phyloP scores from a whole-genome alignment of 30 jellyfish, hydroid and myxozoan species.

The Cassiopea andromeda region DNA sequence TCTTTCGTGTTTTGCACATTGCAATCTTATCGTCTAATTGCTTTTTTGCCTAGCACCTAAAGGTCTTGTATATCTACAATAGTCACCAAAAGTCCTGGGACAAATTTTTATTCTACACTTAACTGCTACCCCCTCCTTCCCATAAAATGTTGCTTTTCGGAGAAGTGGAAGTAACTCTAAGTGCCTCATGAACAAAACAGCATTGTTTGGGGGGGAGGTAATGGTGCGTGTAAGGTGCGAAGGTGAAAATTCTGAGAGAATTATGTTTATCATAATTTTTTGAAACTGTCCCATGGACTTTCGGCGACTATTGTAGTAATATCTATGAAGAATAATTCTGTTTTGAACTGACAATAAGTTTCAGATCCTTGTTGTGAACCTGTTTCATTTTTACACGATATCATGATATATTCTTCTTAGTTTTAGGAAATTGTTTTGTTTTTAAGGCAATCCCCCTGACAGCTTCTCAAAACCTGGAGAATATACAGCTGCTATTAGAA shows the following conservation, averaged over 20 bases:
- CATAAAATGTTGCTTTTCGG: too few species aligned
- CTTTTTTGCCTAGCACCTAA: background rate
- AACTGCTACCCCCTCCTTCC: too few species aligned
- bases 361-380: background rate
- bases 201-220: too few species aligned
- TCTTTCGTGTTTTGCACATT: background rate
- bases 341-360: too few species aligned
- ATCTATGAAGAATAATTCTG: too few species aligned
- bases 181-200: too few species aligned
- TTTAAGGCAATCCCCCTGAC: conserved; percentile 44
- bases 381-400: background rate
- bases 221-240: too few species aligned
- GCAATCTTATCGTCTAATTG: background rate
- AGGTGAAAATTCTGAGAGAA: too few species aligned
- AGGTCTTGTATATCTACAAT: background rate
- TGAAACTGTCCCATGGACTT: too few species aligned
- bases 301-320: too few species aligned
- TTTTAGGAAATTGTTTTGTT: background rate
- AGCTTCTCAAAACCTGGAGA: conserved; percentile 43
- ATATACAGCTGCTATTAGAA: conserved; percentile 59
- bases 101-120: background rate
- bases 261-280: too few species aligned
- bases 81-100: background rate
- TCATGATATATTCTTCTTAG: background rate
- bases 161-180: too few species aligned